Evolutionary conservation across 64 coral and sea anemone species (phyloP).

Genomic region (Montipora capricornis): DNA sequence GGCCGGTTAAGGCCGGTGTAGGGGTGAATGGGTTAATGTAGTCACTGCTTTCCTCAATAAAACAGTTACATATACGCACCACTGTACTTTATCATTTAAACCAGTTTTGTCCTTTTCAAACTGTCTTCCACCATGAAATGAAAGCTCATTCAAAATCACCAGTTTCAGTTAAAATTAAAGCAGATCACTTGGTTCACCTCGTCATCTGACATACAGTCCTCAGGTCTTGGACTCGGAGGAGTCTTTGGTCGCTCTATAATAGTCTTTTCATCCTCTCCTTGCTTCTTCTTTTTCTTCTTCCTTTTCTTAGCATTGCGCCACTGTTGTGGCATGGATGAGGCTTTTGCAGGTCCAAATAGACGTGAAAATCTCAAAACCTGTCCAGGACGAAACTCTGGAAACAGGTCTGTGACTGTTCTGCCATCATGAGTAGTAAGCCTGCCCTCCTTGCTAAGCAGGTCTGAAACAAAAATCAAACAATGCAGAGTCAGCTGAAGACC

Average conservation of each 20-base stretch:
- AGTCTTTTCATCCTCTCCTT: slow-evolving; percentile 68
- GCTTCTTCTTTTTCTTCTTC: slow-evolving; percentile 97
- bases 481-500: too few species aligned
- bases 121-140: too few species aligned
- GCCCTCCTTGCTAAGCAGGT: slow-evolving; percentile 33
- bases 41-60: too few species aligned
- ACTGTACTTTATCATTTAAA: too few species aligned
- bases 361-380: slow-evolving; percentile 94
- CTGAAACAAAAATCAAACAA: slow-evolving; percentile 23
- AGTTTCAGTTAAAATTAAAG: too few species aligned
- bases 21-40: too few species aligned
- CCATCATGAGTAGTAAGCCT: slow-evolving; percentile 89
- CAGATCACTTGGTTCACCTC: slow-evolving; percentile 61
- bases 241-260: slow-evolving; percentile 40
- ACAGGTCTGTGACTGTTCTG: slow-evolving; percentile 89
- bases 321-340: slow-evolving; percentile 80
- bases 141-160: too few species aligned
- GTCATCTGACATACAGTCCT: slow-evolving; percentile 98
- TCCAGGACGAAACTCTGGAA: slow-evolving; percentile 95
- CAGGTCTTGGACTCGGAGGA: slow-evolving; percentile 76
- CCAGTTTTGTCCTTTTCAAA: too few species aligned
- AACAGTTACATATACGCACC: too few species aligned
- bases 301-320: slow-evolving; percentile 98
- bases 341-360: slow-evolving; percentile 92
- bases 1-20: too few species aligned